Base-by-base conservation (phyloP, 2,113 vertebrate species). In the Sinocyclocheilus grahami region DNA sequence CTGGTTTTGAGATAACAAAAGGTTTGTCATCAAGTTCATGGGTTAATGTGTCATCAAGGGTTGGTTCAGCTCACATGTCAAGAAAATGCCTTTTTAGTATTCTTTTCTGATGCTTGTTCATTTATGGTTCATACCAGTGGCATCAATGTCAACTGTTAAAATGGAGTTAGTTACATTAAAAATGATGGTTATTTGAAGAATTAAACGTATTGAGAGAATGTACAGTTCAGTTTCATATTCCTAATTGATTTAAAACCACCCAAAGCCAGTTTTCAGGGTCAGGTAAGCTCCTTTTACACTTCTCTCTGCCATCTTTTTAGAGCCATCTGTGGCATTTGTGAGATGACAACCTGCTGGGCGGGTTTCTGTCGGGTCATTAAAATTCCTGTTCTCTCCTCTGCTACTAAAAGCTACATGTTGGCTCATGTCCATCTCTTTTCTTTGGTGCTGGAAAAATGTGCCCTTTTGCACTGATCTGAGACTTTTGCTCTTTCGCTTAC, bases 331-430 rank as follows among this genome's bases (percentile, higher is more conserved):
- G 93, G 92, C 89, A 94, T 94, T 92, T 91, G 82, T 85, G 86
- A 86, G 85, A 84, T 90, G 53, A 87, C 91, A 91, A 94, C 93
- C 91, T 93, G 93, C 93, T 88, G 84, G 91, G 91, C 91, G 89
- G 90, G 90, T 95, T 94, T 93, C 89, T 91, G 51, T 53, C 24
- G 81, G 87, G 88, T 93, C 93, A 94, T 94, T 93, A 93, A 93
- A 92, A 94, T 94, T 94, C 94, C 91, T 92, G 86, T 74, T 89
- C 75, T 92, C 86, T 89, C 87, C 82, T 84, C 86, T 71, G 82
- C 85, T 83, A 78, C 88, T 89, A 63, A 86, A 80, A 65, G 37
- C 53, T 65, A 58, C 87, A 51, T 78, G 82, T 88, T 82, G 82
- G 81, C 88, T 83, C 86, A 71, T 62, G 48, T 83, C 85, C 81